phyloP scores from a whole-genome alignment of 2,888 invertebrate species.

The Rhamnusium bicolor region DNA sequence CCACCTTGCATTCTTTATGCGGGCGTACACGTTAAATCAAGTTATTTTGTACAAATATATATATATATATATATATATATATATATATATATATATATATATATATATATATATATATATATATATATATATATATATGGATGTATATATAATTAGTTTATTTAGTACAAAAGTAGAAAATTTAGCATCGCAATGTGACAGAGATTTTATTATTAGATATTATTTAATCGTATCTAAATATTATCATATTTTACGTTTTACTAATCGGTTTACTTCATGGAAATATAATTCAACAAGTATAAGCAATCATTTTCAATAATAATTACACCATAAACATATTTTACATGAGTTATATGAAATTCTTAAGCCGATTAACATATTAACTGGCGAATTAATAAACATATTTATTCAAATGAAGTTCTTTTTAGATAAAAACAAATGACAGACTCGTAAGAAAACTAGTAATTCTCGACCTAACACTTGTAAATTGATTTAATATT shows the following conservation, averaged over 20 bases:
- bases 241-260: not conserved
- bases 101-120: too few species aligned
- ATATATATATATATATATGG: too few species aligned
- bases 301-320: not conserved
- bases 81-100: too few species aligned
- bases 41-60: too few species aligned
- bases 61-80: too few species aligned
- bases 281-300: not conserved
- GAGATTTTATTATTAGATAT: too few species aligned
- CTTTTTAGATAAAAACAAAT: not conserved
- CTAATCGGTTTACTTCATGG: not conserved
- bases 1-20: too few species aligned
- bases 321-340: not conserved
- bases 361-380: not conserved
- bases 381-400: not conserved
- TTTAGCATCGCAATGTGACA: too few species aligned
- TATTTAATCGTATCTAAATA: not conserved
- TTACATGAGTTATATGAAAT: not conserved
- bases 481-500: slow-evolving; percentile 17
- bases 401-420: slow-evolving; percentile 3
- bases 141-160: too few species aligned
- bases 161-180: too few species aligned
- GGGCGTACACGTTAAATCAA: too few species aligned
- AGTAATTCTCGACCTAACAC: slow-evolving; percentile 11
- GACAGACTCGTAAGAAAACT: not conserved